Evolutionary conservation across 1,140 invertebrate genomes (phyloP).

Genomic region (Heliconius hermathena): DNA sequence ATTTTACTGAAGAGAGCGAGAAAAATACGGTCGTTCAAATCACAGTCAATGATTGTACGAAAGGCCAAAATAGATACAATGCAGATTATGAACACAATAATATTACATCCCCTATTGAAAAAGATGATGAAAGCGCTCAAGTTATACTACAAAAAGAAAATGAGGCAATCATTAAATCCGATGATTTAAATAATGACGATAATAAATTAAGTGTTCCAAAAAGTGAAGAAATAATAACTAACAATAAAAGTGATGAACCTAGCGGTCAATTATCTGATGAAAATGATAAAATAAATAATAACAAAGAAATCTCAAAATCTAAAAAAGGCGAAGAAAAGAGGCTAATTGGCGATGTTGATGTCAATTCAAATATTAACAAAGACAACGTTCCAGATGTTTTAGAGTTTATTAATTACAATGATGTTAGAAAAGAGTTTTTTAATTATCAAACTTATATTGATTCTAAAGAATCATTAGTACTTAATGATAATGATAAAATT

Average conservation of each 20-base stretch:
- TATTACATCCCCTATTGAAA: neutral
- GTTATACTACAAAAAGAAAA: neutral
- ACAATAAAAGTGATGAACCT: neutral
- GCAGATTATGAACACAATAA: neutral
- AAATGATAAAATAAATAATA: neutral
- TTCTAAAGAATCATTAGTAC: neutral
- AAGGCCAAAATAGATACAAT: neutral
- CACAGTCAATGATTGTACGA: constrained; percentile 10
- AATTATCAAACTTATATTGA: neutral
- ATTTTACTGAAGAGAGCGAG: neutral
- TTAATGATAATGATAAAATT: constrained; percentile 13
- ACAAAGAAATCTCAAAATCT: neutral
- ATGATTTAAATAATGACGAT: neutral
- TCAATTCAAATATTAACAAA: neutral
- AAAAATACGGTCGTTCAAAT: constrained; percentile 6
- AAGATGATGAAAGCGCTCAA: neutral
- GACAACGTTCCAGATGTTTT: neutral
- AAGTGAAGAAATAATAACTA: neutral
- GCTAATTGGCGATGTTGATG: neutral
- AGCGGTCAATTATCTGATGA: neutral
- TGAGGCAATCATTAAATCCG: neutral
- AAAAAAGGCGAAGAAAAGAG: neutral
- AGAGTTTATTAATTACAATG: neutral
- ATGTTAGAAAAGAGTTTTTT: neutral
- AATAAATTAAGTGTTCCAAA: neutral